Evolutionary conservation across 2,888 invertebrate species (phyloP).

Genomic region (Tetranychus piercei): DNA sequence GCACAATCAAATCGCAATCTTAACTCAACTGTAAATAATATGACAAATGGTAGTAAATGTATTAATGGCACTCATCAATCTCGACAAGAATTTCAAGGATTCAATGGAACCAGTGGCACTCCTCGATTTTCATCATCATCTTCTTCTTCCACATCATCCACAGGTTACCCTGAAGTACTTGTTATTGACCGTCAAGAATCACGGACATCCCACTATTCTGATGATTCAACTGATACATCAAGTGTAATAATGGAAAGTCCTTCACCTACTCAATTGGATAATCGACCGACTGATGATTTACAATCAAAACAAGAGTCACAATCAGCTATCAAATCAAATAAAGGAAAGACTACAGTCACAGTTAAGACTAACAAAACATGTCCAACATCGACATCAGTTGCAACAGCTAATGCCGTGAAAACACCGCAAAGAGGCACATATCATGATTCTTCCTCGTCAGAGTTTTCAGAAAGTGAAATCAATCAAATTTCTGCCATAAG

Average conservation of each 20-base stretch:
- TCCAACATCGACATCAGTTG: neutral
- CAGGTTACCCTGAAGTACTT: neutral
- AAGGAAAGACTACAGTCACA: neutral
- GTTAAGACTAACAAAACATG: neutral
- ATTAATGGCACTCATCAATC: neutral
- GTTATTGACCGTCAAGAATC: neutral
- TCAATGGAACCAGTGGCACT: slow-evolving; percentile 4
- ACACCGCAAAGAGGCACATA: neutral
- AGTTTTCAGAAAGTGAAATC: slow-evolving; percentile 2
- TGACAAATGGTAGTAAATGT: neutral
- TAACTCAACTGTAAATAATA: neutral
- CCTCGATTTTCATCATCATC: neutral
- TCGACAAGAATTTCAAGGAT: neutral
- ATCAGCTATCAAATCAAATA: neutral
- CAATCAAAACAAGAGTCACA: neutral
- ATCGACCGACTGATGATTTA: neutral
- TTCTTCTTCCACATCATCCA: neutral
- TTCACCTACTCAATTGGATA: slow-evolving; percentile 3
- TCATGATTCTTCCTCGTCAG: slow-evolving; percentile 8
- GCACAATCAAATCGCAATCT: neutral
- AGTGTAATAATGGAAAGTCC: slow-evolving; percentile 11
- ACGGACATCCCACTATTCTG: slow-evolving; percentile 9
- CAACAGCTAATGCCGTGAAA: neutral
- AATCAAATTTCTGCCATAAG: neutral
- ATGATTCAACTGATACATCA: slow-evolving; percentile 5